Base-by-base conservation (phyloP, 2,797 vertebrate species). In the Chloroceryle amazona region DNA sequence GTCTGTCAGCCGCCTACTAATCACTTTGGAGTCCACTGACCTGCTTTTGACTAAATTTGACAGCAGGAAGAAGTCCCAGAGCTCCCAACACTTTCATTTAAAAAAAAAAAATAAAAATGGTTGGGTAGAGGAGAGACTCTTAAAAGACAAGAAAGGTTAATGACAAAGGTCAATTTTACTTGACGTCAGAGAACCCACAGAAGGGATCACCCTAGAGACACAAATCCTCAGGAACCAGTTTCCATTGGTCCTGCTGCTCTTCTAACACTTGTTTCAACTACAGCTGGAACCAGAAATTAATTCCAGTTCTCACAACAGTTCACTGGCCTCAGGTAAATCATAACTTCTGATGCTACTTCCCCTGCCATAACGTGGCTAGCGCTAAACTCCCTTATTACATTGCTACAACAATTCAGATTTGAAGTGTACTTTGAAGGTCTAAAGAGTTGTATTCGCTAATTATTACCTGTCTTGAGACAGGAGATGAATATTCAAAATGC, bases 401-500 rank as follows among this genome's bases (percentile, higher is more conserved):
- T 93, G 90, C 94, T 93, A 91, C 90, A 95, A 96, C 78, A 82
- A 83, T 86, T 93, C 89, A 35, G 61, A 93, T 92, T 90, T 86
- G 67, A 86, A 95, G 91, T 25, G 47, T 28, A 81, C 95, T 97
- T 96, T 96, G 96, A 97, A 96, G 86, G 91, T 68, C 89, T 88
- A 33, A 63, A 85, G 87, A 90, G 87, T 73, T 94, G 54, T 76
- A 73, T 86, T 83, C 73, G 67, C 92, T 97, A 97, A 97, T 97
- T 96, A 96, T 93, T 96, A 97, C 94, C 84, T 94, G 90, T 90
- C 91, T 81, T 80, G 72, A 97, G 87, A 94, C 76, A 86, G 67
- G 41, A 95, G 93, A 67, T 95, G 81, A 96, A 96, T 96, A 96
- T 94, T 95, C 95, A 96, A 95, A 93, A 83, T 35, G 51, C 67